Conservation (phyloP, 1,140 invertebrate genomes). For the Dinothrombium tinctorium region DNA sequence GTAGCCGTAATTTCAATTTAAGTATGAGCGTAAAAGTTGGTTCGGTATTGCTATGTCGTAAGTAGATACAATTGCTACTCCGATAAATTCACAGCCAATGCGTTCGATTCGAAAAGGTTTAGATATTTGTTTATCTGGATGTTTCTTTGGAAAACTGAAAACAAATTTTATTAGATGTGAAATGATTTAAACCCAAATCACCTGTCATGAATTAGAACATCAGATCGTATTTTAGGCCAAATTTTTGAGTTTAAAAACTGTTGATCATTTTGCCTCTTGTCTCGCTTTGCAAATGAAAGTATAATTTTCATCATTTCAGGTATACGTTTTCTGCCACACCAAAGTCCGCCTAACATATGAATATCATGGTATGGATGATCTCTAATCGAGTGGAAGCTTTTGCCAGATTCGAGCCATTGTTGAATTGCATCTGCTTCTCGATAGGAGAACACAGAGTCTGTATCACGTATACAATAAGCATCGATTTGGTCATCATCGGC, state of each 20-base stretch:
- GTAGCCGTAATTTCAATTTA: no score
- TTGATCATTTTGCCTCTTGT: background rate
- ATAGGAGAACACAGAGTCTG: background rate
- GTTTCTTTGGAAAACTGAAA: background rate
- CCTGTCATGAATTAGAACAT: no score
- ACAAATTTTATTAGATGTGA: background rate
- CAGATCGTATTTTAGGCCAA: no score
- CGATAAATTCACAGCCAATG: background rate
- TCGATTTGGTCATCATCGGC: background rate
- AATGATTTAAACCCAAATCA: no score
- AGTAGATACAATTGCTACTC: no score
- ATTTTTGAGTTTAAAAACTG: background rate
- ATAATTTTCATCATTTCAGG: background rate
- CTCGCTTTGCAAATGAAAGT: background rate
- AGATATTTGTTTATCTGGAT: background rate
- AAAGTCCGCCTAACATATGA: background rate
- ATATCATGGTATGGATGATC: background rate
- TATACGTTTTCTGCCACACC: background rate
- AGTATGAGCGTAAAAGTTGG: no score
- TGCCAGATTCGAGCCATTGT: background rate
- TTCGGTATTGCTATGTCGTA: no score
- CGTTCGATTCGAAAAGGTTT: background rate
- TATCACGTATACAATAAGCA: background rate
- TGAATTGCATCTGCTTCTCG: background rate
- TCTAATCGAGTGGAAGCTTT: background rate